Evolutionary conservation across 2,888 invertebrate species (phyloP).

Genomic region (Apamea sordens): DNA sequence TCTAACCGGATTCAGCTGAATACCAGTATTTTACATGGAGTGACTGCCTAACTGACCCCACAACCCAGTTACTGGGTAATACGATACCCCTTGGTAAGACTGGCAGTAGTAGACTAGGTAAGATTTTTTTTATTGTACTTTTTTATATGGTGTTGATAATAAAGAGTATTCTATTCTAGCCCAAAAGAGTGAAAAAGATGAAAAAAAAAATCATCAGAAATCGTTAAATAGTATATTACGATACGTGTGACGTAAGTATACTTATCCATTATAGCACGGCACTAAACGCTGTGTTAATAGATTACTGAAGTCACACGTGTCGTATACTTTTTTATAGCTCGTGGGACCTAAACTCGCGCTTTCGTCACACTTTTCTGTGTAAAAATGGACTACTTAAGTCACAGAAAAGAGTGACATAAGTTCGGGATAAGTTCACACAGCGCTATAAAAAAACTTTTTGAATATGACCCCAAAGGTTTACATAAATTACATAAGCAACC

Average conservation of each 20-base stretch:
- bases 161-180: neutral
- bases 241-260: neutral
- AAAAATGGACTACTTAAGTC: neutral
- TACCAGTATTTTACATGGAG: no score
- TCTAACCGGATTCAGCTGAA: no score
- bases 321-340: neutral
- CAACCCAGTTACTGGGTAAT: no score
- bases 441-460: constrained; percentile 10
- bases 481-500: constrained; percentile 45
- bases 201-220: neutral
- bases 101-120: no score
- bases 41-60: no score
- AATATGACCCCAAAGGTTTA: constrained; percentile 29
- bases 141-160: neutral
- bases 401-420: neutral
- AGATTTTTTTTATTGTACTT: no score
- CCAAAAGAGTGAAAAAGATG: neutral
- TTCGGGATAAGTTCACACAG: neutral
- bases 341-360: neutral
- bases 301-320: no score
- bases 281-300: no score
- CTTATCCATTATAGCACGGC: no score
- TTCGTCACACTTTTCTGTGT: neutral
- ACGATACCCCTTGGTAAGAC: no score
- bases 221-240: neutral